Evolutionary conservation across 2,113 vertebrate genomes (phyloP).

Genomic region (Butorides virescens): DNA sequence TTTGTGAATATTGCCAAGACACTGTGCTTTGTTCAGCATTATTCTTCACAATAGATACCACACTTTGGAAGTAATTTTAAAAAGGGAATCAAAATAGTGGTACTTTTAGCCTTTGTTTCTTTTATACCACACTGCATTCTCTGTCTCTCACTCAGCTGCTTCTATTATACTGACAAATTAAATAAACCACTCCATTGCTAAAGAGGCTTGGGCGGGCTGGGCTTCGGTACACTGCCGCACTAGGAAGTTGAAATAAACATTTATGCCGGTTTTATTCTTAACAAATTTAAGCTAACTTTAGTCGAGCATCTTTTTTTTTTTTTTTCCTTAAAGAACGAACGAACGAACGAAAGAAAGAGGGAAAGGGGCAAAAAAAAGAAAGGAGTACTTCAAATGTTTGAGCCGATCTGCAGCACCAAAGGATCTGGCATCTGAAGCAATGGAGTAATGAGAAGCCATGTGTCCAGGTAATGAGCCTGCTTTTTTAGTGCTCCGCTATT

Average conservation of each 20-base stretch:
- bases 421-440: slow-evolving; percentile 45
- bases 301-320: not conserved
- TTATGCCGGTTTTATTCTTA: slow-evolving; percentile 60
- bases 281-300: slow-evolving; percentile 65
- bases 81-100: slow-evolving; percentile 99
- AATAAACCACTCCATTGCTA: slow-evolving; percentile 94
- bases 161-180: slow-evolving; percentile 98
- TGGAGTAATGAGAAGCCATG: slow-evolving; percentile 55
- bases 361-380: not conserved
- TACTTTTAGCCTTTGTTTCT: slow-evolving; percentile 97
- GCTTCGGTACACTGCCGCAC: slow-evolving; percentile 70
- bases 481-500: slow-evolving; percentile 26
- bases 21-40: slow-evolving; percentile 92
- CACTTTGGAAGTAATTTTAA: slow-evolving; percentile 99
- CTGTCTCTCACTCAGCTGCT: slow-evolving; percentile 90
- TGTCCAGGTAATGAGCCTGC: slow-evolving; percentile 57
- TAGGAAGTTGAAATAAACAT: slow-evolving; percentile 74
- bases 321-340: not conserved
- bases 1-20: slow-evolving; percentile 94
- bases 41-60: slow-evolving; percentile 96
- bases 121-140: slow-evolving; percentile 86
- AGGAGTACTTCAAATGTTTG: slow-evolving; percentile 53
- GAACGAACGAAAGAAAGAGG: not conserved
- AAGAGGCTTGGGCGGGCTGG: slow-evolving; percentile 82
- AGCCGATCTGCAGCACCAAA: slow-evolving; percentile 41